Evolutionary conservation across 2,888 invertebrate species (phyloP).

Genomic region (Melanchra persicariae): DNA sequence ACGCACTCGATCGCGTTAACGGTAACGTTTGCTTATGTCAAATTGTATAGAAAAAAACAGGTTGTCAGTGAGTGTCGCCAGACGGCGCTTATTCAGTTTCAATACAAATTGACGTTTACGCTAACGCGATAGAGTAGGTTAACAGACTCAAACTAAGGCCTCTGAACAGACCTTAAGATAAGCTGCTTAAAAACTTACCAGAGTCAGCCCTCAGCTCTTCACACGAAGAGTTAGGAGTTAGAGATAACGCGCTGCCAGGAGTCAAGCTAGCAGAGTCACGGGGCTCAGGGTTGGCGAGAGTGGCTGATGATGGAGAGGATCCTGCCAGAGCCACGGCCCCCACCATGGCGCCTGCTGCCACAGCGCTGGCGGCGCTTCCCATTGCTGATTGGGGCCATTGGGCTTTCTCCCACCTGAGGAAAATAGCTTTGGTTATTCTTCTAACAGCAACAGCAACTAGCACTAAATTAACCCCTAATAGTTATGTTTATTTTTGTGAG

Average conservation of each 20-base stretch:
- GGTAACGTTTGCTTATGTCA: no score
- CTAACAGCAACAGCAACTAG: no score
- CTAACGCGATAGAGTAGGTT: no score
- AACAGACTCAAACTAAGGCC: no score
- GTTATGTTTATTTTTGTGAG: no score
- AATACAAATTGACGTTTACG: no score
- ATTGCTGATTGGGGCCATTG: conserved; percentile 87
- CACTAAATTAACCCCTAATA: no score
- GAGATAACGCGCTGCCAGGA: conserved; percentile 91
- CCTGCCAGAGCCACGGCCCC: conserved; percentile 89
- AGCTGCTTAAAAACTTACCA: conserved; percentile 70
- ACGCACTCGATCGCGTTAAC: no score
- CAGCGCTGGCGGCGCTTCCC: conserved; percentile 85
- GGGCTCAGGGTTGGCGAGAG: conserved; percentile 86
- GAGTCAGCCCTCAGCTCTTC: conserved; percentile 91
- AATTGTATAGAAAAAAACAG: no score
- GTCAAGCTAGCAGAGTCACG: conserved; percentile 90
- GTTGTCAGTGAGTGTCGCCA: no score
- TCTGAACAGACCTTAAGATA: no score
- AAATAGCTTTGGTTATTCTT: neutral
- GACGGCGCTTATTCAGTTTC: no score
- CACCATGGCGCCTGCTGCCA: conserved; percentile 85
- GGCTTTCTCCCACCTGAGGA: conserved; percentile 94
- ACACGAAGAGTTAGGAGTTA: conserved; percentile 94
- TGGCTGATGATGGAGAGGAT: conserved; percentile 83